A percentile compares a stretch with the other conserved stretches of the same genome.
These are phyloP conservation scores for Helobdella robusta DNA, from an alignment of 2,888 invertebrate species.

Conservation along the genomic window DNA sequence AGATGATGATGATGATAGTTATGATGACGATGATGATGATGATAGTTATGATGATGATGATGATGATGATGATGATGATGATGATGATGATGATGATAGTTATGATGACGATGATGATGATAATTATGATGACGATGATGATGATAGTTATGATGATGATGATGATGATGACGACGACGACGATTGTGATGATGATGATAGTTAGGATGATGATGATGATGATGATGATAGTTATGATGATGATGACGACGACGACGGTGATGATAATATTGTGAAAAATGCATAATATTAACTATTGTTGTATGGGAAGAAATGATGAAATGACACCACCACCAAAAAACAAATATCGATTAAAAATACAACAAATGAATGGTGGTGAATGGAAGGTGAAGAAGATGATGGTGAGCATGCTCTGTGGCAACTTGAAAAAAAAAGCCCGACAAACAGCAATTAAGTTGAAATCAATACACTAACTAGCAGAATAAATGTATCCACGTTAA, in stretches of 20 bases:
- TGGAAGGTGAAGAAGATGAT: no score
- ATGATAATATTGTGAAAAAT: not conserved
- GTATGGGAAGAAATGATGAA: not conserved
- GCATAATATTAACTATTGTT: no score
- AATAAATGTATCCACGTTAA: no score
- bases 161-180: slow-evolving; percentile 2
- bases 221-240: slow-evolving; percentile 1
- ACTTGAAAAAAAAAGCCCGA: no score
- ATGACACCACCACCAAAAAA: not conserved
- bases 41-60: not conserved
- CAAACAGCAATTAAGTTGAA: no score
- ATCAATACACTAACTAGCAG: no score
- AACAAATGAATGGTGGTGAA: no score
- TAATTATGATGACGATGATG: slow-evolving; percentile 5
- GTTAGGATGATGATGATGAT: slow-evolving; percentile 14
- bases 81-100: not conserved
- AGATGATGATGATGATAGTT: not conserved
- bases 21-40: not conserved
- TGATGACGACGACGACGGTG: slow-evolving; percentile 6
- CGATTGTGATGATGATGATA: slow-evolving; percentile 18
- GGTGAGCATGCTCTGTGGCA: no score
- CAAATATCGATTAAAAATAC: no score
- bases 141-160: slow-evolving; percentile 2
- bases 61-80: not conserved
- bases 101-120: not conserved